Base-by-base conservation (phyloP, 2,797 vertebrate species). In the Sebastes matsubarae region DNA sequence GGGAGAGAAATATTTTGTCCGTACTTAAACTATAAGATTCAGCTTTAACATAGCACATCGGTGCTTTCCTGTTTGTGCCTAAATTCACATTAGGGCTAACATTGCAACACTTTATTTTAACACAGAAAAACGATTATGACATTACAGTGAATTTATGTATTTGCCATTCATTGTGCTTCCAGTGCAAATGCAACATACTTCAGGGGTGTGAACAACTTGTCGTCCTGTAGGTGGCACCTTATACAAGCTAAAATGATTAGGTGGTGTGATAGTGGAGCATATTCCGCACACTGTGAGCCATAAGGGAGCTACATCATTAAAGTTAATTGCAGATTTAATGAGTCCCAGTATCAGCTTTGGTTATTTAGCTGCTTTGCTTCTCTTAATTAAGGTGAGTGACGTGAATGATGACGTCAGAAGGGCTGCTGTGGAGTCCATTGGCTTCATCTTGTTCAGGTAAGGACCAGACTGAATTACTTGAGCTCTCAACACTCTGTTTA, bases 391-490 rank as follows among this genome's bases (percentile, higher is more conserved):
- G 99, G 98, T 99, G 69, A 99, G 99, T 27, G 99, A 99, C 24
- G 99, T 99, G 82, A 99, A 99, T 10, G 99, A 99, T 71, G 98
- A 99, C 0, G 99, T 99, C 76, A 96, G 99, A 68, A 96, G 99
- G 71, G 98, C 99, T 68, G 99, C 98, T n/a, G 99, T 99, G 1
- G 99, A 99, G 90, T 99, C 98, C 13, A 98, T 99, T 77, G 99
- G 99, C 42, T 99, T 99, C 93, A 99, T 99, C 91, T 93, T 99
- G 80, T 99, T 99, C 97, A 99, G 99, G 99, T 99, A 97, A 85
- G 87, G 20, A 76, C 58, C 81, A 58, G 3, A 36, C 50, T 78
- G 0, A 20, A 30, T 69, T 13, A 25, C 5, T 74, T 72, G 13
- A 69, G 14, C 16, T 68, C 7, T 60, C 16, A 65, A 30, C 46